Conservation (phyloP, 1,140 invertebrate species). For the Aphelenchoides fujianensis region DNA sequence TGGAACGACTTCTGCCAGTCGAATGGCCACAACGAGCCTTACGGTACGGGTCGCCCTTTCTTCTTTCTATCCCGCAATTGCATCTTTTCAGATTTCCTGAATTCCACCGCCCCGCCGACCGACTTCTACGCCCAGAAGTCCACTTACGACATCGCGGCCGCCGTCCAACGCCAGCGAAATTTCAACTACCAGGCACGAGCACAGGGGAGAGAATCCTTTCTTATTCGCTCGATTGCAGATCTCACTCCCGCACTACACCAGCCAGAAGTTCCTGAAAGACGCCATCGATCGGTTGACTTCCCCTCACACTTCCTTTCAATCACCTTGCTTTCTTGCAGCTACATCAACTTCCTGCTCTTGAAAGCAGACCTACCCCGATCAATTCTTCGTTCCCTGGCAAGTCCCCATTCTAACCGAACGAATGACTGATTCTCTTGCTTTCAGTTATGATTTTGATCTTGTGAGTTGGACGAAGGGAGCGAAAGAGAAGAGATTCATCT, state of each 20-base stretch:
- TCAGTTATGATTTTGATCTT: neutral
- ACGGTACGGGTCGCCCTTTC: constrained; percentile 40
- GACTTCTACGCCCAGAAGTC: constrained; percentile 50
- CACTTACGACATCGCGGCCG: constrained; percentile 63
- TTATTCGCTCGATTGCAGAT: constrained; percentile 65
- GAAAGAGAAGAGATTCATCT: neutral
- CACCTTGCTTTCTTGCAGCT: constrained; percentile 33
- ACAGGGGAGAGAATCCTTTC: too few species aligned
- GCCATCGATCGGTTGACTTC: constrained; percentile 56
- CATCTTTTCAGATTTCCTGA: constrained; percentile 38
- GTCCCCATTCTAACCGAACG: constrained; percentile 66
- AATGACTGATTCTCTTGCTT: too few species aligned
- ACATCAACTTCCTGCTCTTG: constrained; percentile 65
- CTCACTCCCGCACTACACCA: constrained; percentile 65
- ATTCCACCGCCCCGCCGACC: constrained; percentile 22
- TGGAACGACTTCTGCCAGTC: constrained; percentile 60
- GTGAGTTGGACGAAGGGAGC: neutral
- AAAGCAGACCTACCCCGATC: constrained; percentile 62
- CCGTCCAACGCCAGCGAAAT: constrained; percentile 63
- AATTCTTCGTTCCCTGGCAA: constrained; percentile 66
- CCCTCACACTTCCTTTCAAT: neutral
- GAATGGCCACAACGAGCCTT: constrained; percentile 58
- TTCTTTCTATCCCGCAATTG: too few species aligned
- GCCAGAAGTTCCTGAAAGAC: constrained; percentile 63
- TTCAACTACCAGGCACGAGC: constrained; percentile 65